Conservation (phyloP, 2,113 vertebrate species). For the Colius striatus region DNA sequence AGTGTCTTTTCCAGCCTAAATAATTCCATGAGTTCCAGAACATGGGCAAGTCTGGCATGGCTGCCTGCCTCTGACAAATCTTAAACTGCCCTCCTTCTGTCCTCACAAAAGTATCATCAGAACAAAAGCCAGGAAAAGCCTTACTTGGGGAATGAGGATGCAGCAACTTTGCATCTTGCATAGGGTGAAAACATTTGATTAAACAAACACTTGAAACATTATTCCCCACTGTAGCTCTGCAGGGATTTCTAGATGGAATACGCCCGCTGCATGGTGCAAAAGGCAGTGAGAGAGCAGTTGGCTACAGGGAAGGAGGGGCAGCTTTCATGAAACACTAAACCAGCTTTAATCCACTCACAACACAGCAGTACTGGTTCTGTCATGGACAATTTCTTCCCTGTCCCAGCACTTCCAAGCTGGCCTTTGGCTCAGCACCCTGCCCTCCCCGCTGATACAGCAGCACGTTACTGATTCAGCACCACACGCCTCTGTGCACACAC, state of each 20-base stretch:
- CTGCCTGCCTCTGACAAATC: background rate
- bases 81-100: background rate
- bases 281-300: background rate
- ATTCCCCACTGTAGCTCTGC: background rate
- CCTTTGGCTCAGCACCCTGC: background rate
- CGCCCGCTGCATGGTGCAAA: background rate
- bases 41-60: background rate
- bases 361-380: background rate
- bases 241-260: background rate
- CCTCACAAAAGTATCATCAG: background rate
- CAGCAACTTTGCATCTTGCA: background rate
- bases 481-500: background rate
- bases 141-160: background rate
- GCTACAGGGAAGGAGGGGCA: background rate
- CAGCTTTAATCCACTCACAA: background rate
- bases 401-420: background rate
- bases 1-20: background rate
- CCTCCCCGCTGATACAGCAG: background rate
- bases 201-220: background rate
- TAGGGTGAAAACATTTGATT: background rate
- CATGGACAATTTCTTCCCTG: background rate
- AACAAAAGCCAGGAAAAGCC: background rate
- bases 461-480: background rate
- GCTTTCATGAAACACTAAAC: background rate
- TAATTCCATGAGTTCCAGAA: background rate